phyloP scores from a whole-genome alignment of 2,888 invertebrate species.

The Pseudococcus longispinus region DNA sequence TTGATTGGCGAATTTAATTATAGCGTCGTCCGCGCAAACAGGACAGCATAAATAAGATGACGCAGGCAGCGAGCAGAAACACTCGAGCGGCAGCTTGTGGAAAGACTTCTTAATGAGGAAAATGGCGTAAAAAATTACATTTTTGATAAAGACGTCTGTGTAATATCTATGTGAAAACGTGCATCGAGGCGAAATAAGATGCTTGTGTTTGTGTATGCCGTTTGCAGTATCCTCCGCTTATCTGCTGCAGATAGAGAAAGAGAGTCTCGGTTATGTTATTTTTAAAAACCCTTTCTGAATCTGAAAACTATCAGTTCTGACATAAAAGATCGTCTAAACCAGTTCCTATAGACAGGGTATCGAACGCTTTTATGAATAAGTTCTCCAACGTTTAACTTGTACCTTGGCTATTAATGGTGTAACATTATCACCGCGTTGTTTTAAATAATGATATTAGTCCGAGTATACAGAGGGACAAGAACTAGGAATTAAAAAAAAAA shows the following conservation, averaged over 20 bases:
- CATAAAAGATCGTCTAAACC: slow-evolving; percentile 31
- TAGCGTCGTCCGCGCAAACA: neutral
- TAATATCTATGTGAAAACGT: neutral
- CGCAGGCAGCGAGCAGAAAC: neutral
- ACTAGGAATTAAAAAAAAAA: slow-evolving; percentile 23
- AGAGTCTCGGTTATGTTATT: neutral
- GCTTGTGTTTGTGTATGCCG: neutral
- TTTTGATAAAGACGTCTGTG: neutral
- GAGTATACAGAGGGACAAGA: slow-evolving; percentile 7
- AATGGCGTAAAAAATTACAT: slow-evolving; percentile 30
- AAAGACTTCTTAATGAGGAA: slow-evolving; percentile 30
- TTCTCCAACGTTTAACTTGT: slow-evolving; percentile 4
- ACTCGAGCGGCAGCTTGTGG: neutral
- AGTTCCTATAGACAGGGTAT: neutral
- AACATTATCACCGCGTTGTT: slow-evolving; percentile 41
- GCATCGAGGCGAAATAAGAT: neutral
- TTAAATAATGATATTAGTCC: slow-evolving; percentile 42
- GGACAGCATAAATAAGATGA: neutral
- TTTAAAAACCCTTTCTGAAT: neutral
- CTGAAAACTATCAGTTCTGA: slow-evolving; percentile 10
- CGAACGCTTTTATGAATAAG: slow-evolving; percentile 6
- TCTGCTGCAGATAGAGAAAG: no score
- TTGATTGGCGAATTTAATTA: slow-evolving; percentile 20
- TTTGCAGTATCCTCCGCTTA: neutral
- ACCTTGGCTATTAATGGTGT: slow-evolving; percentile 30